Evolutionary conservation across 1,140 invertebrate genomes (phyloP).

Genomic region (Lepidurus couesii): DNA sequence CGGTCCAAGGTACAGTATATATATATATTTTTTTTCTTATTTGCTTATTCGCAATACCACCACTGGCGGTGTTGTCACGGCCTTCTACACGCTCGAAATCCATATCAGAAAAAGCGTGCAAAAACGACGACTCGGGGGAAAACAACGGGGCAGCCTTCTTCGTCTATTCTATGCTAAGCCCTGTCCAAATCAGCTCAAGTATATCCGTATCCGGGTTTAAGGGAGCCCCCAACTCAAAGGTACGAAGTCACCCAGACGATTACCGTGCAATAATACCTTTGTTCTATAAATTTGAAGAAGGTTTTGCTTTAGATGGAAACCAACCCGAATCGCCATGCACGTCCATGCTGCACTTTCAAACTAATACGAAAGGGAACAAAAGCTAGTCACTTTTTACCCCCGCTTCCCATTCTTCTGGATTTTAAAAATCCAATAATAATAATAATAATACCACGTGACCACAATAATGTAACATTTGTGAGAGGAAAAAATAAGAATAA

Average conservation of each 20-base stretch:
- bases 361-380: no score
- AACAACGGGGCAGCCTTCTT: conserved; percentile 9
- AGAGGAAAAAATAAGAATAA: no score
- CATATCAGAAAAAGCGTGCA: neutral
- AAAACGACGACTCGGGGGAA: neutral
- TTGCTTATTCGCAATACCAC: neutral
- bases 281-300: no score
- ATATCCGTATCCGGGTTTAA: conserved; percentile 2
- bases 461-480: no score
- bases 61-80: conserved; percentile 9
- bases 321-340: no score
- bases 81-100: neutral
- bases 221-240: neutral
- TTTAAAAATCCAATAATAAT: no score
- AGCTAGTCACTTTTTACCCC: no score
- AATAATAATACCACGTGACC: no score
- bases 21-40: neutral
- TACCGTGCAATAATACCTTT: neutral
- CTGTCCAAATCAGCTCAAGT: neutral
- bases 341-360: no score
- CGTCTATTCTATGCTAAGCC: neutral
- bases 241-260: neutral
- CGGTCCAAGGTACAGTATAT: neutral
- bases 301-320: no score
- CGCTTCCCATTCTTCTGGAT: no score